Percentiles rank a stretch among this genome's conserved stretches.
These are phyloP conservation scores for Pelobates fuscus DNA, from an alignment of 2,113 vertebrate species.

Conservation along the genomic window DNA sequence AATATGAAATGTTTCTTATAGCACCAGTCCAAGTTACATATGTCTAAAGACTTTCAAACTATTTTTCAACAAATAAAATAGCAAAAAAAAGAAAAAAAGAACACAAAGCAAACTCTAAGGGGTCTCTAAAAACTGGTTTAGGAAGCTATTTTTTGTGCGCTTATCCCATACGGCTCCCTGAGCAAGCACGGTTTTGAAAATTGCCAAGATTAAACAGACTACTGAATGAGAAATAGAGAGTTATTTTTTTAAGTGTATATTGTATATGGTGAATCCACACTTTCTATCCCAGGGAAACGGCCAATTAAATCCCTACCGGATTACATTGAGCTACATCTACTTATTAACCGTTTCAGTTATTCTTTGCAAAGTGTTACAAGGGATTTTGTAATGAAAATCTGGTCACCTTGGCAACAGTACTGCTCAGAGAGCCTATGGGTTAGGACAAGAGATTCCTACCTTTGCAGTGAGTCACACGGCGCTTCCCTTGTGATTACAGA, in stretches of 20 bases:
- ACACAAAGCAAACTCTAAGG: conserved; percentile 10
- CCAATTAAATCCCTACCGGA: neutral
- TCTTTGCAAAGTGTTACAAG: neutral
- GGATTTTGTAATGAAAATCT: conserved; percentile 31
- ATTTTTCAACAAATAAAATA: neutral
- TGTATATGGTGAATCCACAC: neutral
- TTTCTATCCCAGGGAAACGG: neutral
- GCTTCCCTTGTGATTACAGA: conserved; percentile 95
- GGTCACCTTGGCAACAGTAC: conserved; percentile 52
- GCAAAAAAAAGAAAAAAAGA: neutral
- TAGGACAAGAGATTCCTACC: conserved; percentile 79
- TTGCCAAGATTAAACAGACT: conserved; percentile 34
- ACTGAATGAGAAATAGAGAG: neutral
- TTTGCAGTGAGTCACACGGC: conserved; percentile 98
- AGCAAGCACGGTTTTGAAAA: conserved; percentile 37
- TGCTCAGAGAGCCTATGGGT: conserved; percentile 69
- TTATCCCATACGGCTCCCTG: conserved; percentile 66
- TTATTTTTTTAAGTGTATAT: neutral
- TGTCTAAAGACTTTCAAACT: neutral
- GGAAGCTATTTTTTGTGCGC: neutral
- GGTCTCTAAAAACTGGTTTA: neutral
- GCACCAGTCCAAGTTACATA: neutral
- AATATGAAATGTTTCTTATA: conserved; percentile 20
- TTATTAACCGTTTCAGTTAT: neutral
- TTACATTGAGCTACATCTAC: neutral